Base-by-base conservation (phyloP, 2,113 vertebrate species). In the Gasterosteus nipponicus region DNA sequence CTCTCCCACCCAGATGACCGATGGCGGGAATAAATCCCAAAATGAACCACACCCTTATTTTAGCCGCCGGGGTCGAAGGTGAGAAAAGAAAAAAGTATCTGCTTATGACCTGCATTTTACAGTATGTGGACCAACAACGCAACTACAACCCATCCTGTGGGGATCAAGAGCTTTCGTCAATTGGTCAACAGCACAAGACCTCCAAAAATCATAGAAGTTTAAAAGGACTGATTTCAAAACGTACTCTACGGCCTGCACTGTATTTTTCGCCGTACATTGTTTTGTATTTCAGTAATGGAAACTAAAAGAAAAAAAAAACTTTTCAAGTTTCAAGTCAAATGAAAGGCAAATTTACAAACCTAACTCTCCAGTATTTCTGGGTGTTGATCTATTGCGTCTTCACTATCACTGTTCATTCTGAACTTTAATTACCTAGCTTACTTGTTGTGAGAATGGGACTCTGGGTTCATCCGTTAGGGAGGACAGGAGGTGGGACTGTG, bases 281-380 rank as follows among this genome's bases (percentile, higher is more conserved):
- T 54, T 54, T 80, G 35, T 31, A 77, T 73, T 84, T 57, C 31
- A 77, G 57, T 56, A 18, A 70, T 62, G 38, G 29, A 53, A 59
- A 4, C 70, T 35, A 46, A 67, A 70, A 12, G 22, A 33, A 64
- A 12, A 33, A 33, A n/a, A 35, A 31, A 35, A 42, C 18, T 35
- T 26, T 26, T 26, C 22, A 0, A 74, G 61, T 69, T 76, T 61
- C 69, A 56, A 66, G 33, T 26, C 56, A 71, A 71, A 81, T 41
- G 75, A 78, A 78, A 86, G 75, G 44, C 75, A 75, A 69, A 80
- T 76, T 86, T 79, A 33, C 69, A 61, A 39, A 66, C 57, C 12
- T 42, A 60, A 39, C 22, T 46, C 42, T 71, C 41, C 60, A 81
- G 12, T 61, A 60, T 4, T 41, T 41, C 7, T 14, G 18, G 47